A percentile compares a stretch with the other conserved stretches of the same genome.
Conservation (phyloP, 2,797 vertebrate genomes). For the Megaceryle alcyon region DNA sequence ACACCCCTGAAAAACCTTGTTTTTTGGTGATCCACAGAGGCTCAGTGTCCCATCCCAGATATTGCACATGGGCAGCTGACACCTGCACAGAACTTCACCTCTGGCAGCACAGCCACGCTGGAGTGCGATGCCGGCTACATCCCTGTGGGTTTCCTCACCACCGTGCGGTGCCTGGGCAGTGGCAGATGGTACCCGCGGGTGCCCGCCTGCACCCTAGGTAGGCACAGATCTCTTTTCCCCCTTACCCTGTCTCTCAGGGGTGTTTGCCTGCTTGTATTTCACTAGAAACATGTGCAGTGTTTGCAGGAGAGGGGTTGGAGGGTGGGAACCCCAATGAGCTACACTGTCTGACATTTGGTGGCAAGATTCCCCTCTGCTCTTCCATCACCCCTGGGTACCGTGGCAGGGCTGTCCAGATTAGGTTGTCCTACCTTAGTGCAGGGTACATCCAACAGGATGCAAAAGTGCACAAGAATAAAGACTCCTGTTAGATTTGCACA, state of each 20-base stretch:
- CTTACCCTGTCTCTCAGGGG: rapidly evolving
- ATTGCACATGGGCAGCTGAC: neutral
- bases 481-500: rapidly evolving
- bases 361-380: neutral
- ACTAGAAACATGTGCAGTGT: rapidly evolving
- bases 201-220: neutral
- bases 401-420: neutral
- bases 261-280: rapidly evolving
- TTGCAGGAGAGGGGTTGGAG: neutral
- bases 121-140: neutral
- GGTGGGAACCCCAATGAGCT: rapidly evolving
- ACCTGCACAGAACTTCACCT: neutral
- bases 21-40: neutral
- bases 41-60: neutral
- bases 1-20: neutral
- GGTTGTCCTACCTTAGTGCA: neutral
- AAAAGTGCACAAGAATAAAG: rapidly evolving
- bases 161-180: rapidly evolving
- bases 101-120: neutral
- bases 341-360: rapidly evolving
- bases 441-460: rapidly evolving
- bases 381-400: rapidly evolving
- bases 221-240: rapidly evolving
- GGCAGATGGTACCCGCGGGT: neutral
- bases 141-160: rapidly evolving